Percentiles rank a stretch among this genome's conserved stretches.
phyloP scores from a whole-genome alignment of 2,797 vertebrate genomes.

The Pampus argenteus region DNA sequence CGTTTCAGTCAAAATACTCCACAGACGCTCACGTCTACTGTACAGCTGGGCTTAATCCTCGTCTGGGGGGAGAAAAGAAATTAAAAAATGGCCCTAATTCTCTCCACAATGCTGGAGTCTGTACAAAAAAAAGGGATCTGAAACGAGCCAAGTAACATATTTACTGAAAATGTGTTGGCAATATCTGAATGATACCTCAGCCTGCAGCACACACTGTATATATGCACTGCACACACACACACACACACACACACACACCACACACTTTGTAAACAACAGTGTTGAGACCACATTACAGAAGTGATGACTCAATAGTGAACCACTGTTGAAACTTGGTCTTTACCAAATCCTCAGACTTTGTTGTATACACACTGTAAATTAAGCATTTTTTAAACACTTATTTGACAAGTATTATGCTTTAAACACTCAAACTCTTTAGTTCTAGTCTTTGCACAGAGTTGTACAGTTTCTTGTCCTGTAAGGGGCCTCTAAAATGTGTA shows the following conservation, averaged over 20 bases:
- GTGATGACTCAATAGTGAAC: neutral
- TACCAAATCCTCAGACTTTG: neutral
- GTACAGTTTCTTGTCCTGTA: too few species aligned
- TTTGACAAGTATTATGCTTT: neutral
- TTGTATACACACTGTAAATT: too few species aligned
- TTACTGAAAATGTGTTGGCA: neutral
- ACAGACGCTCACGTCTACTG: neutral
- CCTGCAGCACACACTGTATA: too few species aligned
- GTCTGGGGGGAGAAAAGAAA: too few species aligned
- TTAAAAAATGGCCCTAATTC: conserved; percentile 19
- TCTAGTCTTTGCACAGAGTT: too few species aligned
- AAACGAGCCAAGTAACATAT: neutral
- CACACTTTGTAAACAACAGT: neutral
- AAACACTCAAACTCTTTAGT: neutral
- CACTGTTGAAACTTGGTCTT: neutral
- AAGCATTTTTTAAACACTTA: neutral
- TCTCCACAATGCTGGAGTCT: conserved; percentile 29
- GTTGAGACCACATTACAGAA: neutral
- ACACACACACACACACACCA: too few species aligned
- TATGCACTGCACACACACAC: too few species aligned
- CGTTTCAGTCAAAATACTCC: neutral
- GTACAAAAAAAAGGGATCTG: neutral
- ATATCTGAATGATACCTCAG: neutral
- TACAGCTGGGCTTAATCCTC: conserved; percentile 10
- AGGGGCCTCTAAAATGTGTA: too few species aligned